These are phyloP conservation scores for Etia nguti DNA, from an alignment of 2,113 vertebrate genomes.

Conservation along the genomic window DNA sequence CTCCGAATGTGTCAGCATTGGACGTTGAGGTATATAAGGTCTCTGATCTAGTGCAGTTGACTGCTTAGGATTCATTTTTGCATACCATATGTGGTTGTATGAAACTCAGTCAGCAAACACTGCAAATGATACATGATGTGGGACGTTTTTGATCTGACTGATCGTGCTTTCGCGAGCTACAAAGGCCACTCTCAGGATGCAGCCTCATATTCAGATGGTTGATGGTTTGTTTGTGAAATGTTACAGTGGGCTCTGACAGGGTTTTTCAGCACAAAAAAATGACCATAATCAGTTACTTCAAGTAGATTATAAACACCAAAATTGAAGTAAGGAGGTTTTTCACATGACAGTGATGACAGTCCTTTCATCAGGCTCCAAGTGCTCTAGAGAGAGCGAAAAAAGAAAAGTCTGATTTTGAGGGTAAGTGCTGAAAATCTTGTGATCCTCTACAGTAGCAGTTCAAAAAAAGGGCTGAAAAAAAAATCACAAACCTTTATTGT, in stretches of 20 bases:
- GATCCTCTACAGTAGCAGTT: neutral
- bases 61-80: conserved; percentile 11
- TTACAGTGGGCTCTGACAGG: conserved; percentile 49
- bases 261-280: conserved; percentile 35
- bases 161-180: neutral
- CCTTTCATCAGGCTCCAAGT: conserved; percentile 21
- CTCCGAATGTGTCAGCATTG: conserved; percentile 58
- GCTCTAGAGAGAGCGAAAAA: conserved; percentile 25
- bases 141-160: neutral
- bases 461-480: neutral
- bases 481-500: conserved; percentile 61
- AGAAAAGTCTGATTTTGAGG: neutral
- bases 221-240: conserved; percentile 8
- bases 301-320: conserved; percentile 59
- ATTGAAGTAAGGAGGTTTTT: conserved; percentile 46
- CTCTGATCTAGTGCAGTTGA: neutral
- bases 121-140: neutral
- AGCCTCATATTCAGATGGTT: neutral
- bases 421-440: neutral
- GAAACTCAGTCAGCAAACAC: neutral
- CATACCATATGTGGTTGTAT: neutral
- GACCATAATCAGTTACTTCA: conserved; percentile 47
- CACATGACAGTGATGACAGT: conserved; percentile 37
- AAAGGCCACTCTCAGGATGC: neutral
- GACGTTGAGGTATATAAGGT: conserved; percentile 63